A percentile compares a stretch with the other conserved stretches of the same genome.
Conservation (phyloP, 1,140 invertebrate genomes). For the Achatina immaculata region DNA sequence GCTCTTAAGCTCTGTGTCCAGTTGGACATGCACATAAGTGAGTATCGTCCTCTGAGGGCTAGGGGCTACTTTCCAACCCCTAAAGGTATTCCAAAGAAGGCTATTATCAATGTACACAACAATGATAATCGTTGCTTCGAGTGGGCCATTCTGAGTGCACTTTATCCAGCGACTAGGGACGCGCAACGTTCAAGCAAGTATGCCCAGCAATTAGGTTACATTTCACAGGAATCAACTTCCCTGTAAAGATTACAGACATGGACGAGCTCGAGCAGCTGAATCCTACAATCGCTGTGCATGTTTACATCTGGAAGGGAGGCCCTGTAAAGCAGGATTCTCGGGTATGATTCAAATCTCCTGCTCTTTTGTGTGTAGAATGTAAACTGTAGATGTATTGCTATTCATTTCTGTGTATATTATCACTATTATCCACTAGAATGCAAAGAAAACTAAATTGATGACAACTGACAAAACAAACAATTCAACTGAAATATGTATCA, state of each 20-base stretch:
- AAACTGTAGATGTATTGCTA: no score
- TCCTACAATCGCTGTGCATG: not conserved
- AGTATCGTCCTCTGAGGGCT: not conserved
- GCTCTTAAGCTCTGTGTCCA: not conserved
- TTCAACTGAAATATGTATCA: no score
- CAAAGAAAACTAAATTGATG: no score
- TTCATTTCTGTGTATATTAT: no score
- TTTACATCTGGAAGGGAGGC: no score
- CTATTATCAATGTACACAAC: not conserved
- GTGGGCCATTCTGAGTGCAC: not conserved
- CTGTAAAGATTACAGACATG: not conserved
- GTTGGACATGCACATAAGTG: not conserved
- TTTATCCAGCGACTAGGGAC: not conserved
- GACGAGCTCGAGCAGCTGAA: not conserved
- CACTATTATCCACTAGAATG: no score
- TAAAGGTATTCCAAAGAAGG: not conserved
- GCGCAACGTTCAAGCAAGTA: not conserved
- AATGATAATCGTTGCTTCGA: conserved; percentile 3
- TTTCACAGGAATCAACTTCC: not conserved
- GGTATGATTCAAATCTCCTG: no score
- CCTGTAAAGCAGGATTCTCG: conserved; percentile 13
- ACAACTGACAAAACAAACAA: no score
- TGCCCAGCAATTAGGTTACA: not conserved
- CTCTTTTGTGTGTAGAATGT: no score
- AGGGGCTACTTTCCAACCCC: not conserved